Conservation (phyloP, 2,888 invertebrate species). For the Drosophila atripex region DNA sequence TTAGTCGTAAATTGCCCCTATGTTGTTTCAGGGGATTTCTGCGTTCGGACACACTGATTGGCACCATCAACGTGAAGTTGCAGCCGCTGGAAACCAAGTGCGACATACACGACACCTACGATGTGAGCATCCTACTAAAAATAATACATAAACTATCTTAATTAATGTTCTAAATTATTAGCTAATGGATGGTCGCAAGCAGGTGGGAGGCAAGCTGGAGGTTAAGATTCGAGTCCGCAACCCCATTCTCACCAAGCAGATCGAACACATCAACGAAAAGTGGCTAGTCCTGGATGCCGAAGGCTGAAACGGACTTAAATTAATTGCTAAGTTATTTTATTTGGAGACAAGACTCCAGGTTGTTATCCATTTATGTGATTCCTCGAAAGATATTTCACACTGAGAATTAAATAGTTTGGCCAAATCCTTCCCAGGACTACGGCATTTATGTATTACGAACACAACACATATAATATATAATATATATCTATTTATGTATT, state of each 20-base stretch:
- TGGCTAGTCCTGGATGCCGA: conserved; percentile 93
- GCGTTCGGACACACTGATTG: conserved; percentile 93
- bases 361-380: conserved; percentile 12
- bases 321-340: conserved; percentile 4
- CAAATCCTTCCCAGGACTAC: conserved; percentile 11
- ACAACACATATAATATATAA: conserved; percentile 55
- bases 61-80: conserved; percentile 92
- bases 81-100: conserved; percentile 95
- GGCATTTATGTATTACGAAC: conserved; percentile 45
- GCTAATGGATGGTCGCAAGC: conserved; percentile 95
- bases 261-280: conserved; percentile 94
- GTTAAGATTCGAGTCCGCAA: conserved; percentile 93
- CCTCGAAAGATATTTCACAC: conserved; percentile 13
- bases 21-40: conserved; percentile 96
- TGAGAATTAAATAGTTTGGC: conserved; percentile 26
- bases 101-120: conserved; percentile 95
- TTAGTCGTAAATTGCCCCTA: conserved; percentile 84
- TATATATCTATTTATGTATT: conserved; percentile 57
- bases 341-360: background rate
- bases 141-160: accelerated
- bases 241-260: conserved; percentile 94
- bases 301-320: conserved; percentile 26
- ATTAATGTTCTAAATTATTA: conserved; percentile 81
- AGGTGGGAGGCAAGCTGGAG: conserved; percentile 95
- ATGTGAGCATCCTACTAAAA: conserved; percentile 87